These are phyloP conservation scores for Sphenodon punctatus DNA, from an alignment of 2,797 vertebrate genomes.

Conservation along the genomic window DNA sequence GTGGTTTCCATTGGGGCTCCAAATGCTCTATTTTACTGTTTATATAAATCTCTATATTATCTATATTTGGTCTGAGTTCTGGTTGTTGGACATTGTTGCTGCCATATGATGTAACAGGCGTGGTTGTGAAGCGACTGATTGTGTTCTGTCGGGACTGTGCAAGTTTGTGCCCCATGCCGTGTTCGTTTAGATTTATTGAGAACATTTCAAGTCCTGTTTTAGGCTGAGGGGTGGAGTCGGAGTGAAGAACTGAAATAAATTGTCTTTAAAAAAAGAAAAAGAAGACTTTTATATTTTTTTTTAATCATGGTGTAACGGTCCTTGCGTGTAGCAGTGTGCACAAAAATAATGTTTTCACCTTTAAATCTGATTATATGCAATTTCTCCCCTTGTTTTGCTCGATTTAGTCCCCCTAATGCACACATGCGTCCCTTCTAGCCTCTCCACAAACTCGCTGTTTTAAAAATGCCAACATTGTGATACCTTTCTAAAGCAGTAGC, in stretches of 20 bases:
- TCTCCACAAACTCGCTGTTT: neutral
- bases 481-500: neutral
- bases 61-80: neutral
- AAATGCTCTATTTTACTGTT: neutral
- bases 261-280: conserved; percentile 1
- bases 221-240: neutral
- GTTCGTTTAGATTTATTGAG: conserved; percentile 1
- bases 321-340: too few species aligned
- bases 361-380: neutral
- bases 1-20: neutral
- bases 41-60: neutral
- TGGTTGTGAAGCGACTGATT: neutral
- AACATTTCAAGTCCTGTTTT: neutral
- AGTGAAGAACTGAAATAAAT: conserved; percentile 58
- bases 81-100: neutral
- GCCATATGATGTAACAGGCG: neutral
- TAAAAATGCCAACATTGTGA: neutral
- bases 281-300: neutral
- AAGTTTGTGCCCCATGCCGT: neutral
- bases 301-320: too few species aligned
- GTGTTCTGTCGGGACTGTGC: neutral
- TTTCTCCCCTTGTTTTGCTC: neutral
- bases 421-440: neutral
- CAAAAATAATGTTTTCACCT: conserved; percentile 19
- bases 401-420: neutral